These are phyloP conservation scores for Darevskia nairensis DNA, from an alignment of 2,797 vertebrate genomes.

Conservation along the genomic window DNA sequence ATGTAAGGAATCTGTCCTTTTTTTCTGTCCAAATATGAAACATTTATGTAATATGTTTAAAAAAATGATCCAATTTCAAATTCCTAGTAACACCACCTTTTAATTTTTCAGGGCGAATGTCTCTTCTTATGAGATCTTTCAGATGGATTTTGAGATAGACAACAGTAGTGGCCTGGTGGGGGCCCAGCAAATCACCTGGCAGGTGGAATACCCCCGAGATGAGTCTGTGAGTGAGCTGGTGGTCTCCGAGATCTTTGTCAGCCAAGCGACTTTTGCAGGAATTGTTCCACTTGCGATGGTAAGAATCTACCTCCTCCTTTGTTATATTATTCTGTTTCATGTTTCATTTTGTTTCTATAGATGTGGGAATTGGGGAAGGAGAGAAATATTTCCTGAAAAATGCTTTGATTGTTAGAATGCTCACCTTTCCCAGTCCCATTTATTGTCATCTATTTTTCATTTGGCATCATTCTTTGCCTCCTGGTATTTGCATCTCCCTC, in stretches of 20 bases:
- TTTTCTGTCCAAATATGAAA: not conserved
- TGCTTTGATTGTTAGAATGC: not conserved
- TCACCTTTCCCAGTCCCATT: not conserved
- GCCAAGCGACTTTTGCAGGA: slow-evolving; percentile 86
- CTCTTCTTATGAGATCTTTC: slow-evolving; percentile 89
- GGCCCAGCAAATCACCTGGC: slow-evolving; percentile 93
- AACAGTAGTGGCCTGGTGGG: slow-evolving; percentile 87
- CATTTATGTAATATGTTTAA: not conserved
- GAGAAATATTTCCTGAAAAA: not conserved
- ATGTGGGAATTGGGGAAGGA: too few species aligned
- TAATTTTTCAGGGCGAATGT: slow-evolving; percentile 80
- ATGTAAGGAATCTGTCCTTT: not conserved
- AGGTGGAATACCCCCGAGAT: slow-evolving; percentile 86
- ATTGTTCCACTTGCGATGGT: slow-evolving; percentile 93
- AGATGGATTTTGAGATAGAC: slow-evolving; percentile 93
- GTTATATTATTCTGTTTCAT: not conserved
- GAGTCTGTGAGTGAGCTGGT: slow-evolving; percentile 81
- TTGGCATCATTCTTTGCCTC: too few species aligned
- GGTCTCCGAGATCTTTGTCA: slow-evolving; percentile 91
- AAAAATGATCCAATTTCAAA: not conserved
- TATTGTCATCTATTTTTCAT: too few species aligned
- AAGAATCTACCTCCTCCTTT: slow-evolving; percentile 49
- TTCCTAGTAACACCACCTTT: not conserved
- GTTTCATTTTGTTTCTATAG: not conserved
- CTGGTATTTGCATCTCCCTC: not conserved